Evolutionary conservation across 2,797 vertebrate species (phyloP).

Genomic region (Hoplostethus mediterraneus): DNA sequence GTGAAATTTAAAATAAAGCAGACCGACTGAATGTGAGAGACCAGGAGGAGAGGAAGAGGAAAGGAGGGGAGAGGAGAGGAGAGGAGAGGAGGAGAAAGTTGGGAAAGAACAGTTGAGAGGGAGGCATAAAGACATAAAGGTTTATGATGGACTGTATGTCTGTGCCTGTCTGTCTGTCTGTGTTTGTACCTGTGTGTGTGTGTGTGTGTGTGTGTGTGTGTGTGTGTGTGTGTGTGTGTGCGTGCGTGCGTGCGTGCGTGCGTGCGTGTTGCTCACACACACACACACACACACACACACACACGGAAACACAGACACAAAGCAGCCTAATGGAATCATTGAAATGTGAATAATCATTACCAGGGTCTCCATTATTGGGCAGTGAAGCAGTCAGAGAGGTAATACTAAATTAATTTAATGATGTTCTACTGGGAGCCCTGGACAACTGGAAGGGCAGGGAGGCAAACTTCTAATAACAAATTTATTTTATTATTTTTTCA

Average conservation of each 20-base stretch:
- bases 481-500: not conserved
- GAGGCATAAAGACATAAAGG: not conserved
- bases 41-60: too few relatives aligned
- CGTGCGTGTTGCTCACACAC: constrained; percentile 15
- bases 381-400: constrained; percentile 66
- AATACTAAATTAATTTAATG: constrained; percentile 62
- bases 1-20: not conserved
- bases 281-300: constrained; percentile 2
- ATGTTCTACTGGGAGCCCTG: constrained; percentile 45
- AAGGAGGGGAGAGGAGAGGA: not conserved
- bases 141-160: not conserved
- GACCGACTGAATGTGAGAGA: not conserved
- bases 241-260: not conserved
- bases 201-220: not conserved
- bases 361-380: constrained; percentile 68
- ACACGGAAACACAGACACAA: constrained; percentile 22
- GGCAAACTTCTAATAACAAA: constrained; percentile 18
- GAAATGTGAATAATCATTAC: constrained; percentile 76
- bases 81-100: not conserved
- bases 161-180: not conserved
- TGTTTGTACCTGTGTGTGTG: not conserved
- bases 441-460: constrained; percentile 35
- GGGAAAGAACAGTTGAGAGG: not conserved
- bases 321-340: constrained; percentile 68
- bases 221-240: not conserved